Conservation (phyloP, 2,113 vertebrate species). For the Fulmarus glacialis region DNA sequence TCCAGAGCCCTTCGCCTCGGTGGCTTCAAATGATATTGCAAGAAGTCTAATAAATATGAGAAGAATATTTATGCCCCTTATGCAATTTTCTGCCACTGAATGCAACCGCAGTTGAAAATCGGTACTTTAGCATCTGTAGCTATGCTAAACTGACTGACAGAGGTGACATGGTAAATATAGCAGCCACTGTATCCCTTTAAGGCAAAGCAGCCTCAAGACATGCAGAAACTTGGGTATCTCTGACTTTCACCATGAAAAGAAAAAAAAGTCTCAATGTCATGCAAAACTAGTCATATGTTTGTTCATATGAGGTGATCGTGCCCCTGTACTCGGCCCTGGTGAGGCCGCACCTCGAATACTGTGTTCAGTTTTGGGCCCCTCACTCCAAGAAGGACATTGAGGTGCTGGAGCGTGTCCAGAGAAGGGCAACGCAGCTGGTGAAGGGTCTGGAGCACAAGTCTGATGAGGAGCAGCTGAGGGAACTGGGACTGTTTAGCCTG, state of each 20-base stretch:
- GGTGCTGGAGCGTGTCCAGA: too few species aligned
- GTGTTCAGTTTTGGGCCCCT: too few species aligned
- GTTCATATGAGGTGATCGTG: too few species aligned
- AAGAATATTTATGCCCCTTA: background rate
- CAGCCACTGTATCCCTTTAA: background rate
- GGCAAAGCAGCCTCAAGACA: background rate
- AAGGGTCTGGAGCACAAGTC: too few species aligned
- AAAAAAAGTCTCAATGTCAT: background rate
- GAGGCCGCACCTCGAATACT: too few species aligned
- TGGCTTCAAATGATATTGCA: too few species aligned
- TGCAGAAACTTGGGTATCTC: background rate
- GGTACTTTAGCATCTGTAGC: background rate
- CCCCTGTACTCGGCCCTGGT: too few species aligned
- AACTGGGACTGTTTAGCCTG: too few species aligned
- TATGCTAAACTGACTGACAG: background rate
- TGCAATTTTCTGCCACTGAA: background rate
- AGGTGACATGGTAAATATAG: background rate
- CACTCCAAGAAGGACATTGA: too few species aligned
- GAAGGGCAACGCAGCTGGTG: too few species aligned
- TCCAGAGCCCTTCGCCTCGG: too few species aligned
- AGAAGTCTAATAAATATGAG: background rate
- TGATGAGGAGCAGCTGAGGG: too few species aligned
- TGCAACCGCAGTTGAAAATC: background rate
- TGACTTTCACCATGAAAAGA: background rate
- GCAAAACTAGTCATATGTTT: background rate